Base-by-base conservation (phyloP, 1,140 invertebrate species). In the Psilanteris sp. region DNA sequence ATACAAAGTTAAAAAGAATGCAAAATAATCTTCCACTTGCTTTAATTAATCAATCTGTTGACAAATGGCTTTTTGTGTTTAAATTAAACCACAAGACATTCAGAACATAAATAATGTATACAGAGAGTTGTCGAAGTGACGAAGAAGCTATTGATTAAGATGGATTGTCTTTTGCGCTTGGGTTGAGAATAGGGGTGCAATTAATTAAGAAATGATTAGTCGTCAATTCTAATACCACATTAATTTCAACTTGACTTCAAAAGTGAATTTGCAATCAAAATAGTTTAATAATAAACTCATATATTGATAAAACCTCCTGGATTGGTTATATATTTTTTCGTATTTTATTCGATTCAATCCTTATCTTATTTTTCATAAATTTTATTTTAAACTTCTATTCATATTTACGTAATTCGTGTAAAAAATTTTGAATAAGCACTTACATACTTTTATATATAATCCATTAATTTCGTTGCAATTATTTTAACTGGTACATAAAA, bases 141-240 rank as follows among this genome's bases (percentile, higher is more conserved):
- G 64, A 68, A 48, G 50, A 55, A 68, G 52, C 64, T 68, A 68
- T 68, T 68, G 64, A 68, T 68, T 68, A 68, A 57, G 64, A 68
- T 68, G 43, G 52, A 68, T 68, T 57, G 64, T 57, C 52, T 68
- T 57, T 57, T 34, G 43, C 27, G 32, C 34, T 32, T 50, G 36
- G 29, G 32, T 29, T 39, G 27, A 68, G 34, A 57, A 37, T n/a
- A 41, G 43, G 52, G 64, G 43, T 57, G 43, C 43, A 46, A 37
- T 57, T 68, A 59, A 68, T 68, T 68, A 57, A 68, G 64, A 57
- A 68, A 68, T 68, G 52, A 68, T 68, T 48, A 68, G 32, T 32
- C 48, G 48, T 54, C 48, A 66, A 7, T 54, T 43, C 48, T 54
- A 66, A 66, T 66, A 29, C n/a, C 22, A 6, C 14, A 54, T 46